Evolutionary conservation across 2,797 vertebrate genomes (phyloP), one percentile per base, ranked within the genome.

Genomic region (Picus viridis): DNA sequence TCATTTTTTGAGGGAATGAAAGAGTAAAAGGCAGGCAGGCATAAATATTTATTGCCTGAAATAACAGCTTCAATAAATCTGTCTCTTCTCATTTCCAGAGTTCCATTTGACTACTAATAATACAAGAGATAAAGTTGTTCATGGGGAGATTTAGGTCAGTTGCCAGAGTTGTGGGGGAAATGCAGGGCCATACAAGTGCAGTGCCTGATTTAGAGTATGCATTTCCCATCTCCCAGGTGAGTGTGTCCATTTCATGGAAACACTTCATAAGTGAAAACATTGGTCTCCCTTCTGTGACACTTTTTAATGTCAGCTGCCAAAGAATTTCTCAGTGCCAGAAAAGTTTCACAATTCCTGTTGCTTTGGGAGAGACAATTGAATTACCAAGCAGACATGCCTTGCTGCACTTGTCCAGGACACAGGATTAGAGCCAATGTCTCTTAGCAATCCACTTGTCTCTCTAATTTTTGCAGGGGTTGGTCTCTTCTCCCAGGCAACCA

Each of bases 271-370:
- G 13, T 51, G 54, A 88, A 90, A 91, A 63, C n/a, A 73, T 2
- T 59, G 10, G 7, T 79, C 24, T 73, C 75, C 24, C 64, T 84
- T 45, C 16, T 30, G 53, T 27, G 29, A 19, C 13, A 36, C 9
- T 73, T 90, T 61, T 76, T 17, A 70, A 65, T 67, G 45, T 63
- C 75, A 70, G 49, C 30, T 74, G 91, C 69, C 54, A 82, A 82
- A 62, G 23, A 67, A 30, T 56, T 71, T 61, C 32, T 43, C 67
- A 78, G 15, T 67, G 47, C 51, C 45, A 87, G 78, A 74, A 5
- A 71, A 75, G 3, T 93, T 89, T 92, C 54, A 77, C 53, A 91
- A 34, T 88, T 92, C 56, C 11, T 68, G 56, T 87, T 87, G 43
- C 80, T 94, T 59, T 83, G 41, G 19, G 27, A 75, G 58, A 88